phyloP scores from a whole-genome alignment of 2,113 vertebrate genomes.

The Gymnorhina tibicen region DNA sequence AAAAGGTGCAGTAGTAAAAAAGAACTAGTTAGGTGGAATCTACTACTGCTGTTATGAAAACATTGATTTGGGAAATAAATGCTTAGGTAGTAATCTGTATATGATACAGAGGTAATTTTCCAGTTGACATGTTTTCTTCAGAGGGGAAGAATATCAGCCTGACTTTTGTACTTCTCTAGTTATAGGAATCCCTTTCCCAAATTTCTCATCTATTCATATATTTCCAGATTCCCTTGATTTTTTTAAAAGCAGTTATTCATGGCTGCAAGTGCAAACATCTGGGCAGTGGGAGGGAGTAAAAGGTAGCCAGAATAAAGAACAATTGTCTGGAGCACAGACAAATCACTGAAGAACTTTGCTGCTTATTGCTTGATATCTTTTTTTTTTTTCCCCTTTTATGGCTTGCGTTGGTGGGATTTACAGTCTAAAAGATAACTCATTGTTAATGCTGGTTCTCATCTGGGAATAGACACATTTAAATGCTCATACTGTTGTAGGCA shows the following conservation, averaged over 20 bases:
- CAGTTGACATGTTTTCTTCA: neutral
- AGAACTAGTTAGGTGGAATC: neutral
- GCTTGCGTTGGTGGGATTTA: neutral
- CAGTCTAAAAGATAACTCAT: neutral
- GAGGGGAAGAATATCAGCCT: neutral
- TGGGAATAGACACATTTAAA: neutral
- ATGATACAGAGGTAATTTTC: neutral
- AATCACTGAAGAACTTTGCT: neutral
- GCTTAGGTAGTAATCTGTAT: neutral
- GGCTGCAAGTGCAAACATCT: neutral
- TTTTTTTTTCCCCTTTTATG: neutral
- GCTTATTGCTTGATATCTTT: neutral
- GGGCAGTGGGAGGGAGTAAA: neutral
- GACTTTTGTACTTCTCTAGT: neutral
- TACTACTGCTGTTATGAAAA: neutral
- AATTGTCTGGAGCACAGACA: neutral
- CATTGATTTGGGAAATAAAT: neutral
- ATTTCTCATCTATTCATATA: neutral
- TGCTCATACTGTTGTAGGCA: neutral
- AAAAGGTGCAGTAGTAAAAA: neutral
- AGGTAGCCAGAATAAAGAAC: conserved; percentile 1
- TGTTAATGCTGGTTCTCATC: conserved; percentile 10
- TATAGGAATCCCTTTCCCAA: neutral
- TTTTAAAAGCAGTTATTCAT: neutral
- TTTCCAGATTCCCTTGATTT: neutral